Evolutionary conservation across 1,140 invertebrate genomes (phyloP), one percentile per base, ranked within the genome.

Genomic region (Euura saliciscinereae): DNA sequence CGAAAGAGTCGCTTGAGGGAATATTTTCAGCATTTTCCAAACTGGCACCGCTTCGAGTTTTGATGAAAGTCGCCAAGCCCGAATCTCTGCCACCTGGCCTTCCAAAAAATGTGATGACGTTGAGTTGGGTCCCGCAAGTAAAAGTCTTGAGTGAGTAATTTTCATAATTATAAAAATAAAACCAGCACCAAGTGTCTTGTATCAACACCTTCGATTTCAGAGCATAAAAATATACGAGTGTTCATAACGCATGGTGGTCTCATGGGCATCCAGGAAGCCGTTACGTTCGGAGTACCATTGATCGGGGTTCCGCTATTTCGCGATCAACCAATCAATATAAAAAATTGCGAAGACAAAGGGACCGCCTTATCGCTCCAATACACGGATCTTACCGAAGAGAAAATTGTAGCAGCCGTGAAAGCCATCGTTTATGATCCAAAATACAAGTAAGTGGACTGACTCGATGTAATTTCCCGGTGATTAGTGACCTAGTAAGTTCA

Each of bases 91-190:
- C 78, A 0, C 78, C 85, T n/a, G 85, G 86, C 64, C 75, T 89
- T 73, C 90, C 91, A 28, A 83, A 85, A 70, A 93, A 93, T 81
- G 87, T 93, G 69, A 88, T 88, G 79, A 86, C 89, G 45, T 84
- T 87, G 72, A 85, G 87, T 75, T 93, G 92, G 92, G 79, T 92
- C 7, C 90, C 92, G 2, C 92, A 93, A 81, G 86, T 89, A 76
- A 89, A 90, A 80, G 85, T 92, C 74, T 82, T 93, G 75, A 89
- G 91, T 93, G 82, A 88, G 87, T 83, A 46, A 8, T 8, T 11
- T 6, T 59, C 8, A 11, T 59, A n/a, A 4, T 59, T n/a, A 28
- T 28, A 28, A 28, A 28, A 0, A 28, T 28, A 28, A 0, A 28
- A 28, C 0, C 28, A 28, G 1, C 28, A 28, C 28, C 28, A 28